Evolutionary conservation across 2,797 vertebrate genomes (phyloP), one percentile per base, ranked within the genome.

Genomic region (Melanogrammus aeglefinus): DNA sequence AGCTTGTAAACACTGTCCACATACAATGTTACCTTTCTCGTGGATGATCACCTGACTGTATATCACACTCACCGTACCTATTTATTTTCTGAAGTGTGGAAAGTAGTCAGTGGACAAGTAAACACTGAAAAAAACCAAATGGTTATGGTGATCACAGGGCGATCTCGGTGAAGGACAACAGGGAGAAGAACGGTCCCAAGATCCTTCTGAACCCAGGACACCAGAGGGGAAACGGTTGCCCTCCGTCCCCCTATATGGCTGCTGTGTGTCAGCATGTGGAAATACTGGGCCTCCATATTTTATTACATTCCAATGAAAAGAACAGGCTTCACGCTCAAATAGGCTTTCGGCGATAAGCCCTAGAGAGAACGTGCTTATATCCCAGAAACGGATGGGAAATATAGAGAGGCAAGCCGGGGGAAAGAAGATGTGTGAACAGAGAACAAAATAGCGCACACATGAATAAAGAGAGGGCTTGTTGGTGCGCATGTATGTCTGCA

Each of bases 251-350:
- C 63, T 47, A 12, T 35, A 24, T 10, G 35, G 21, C 70, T 27
- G 16, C 5, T 36, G 31, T 10, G 35, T 57, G 44, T 77, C 77
- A 77, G 72, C 76, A 80, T 82, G 77, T 79, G 76, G 72, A 78
- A 82, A 76, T 69, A 57, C 78, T 72, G 33, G 82, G 80, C 82
- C 82, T 81, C 78, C 75, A 80, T 88, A 81, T 84, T 85, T 77
- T 73, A 82, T 86, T 80, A 83, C 82, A 83, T 89, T 85, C 78
- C 77, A 86, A 81, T 89, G 83, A 87, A 89, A 88, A 79, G 83
- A 82, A 70, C 72, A 18, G 33, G 74, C 78, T 86, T 80, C 81
- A 85, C 78, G 79, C 81, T 86, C 63, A 85, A 88, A 86, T 86
- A 82, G 85, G 81, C 80, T 77, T 81, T 76, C 63, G 57, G 79